Evolutionary conservation across 2,888 invertebrate genomes (phyloP).

Genomic region (Crematogaster levior): DNA sequence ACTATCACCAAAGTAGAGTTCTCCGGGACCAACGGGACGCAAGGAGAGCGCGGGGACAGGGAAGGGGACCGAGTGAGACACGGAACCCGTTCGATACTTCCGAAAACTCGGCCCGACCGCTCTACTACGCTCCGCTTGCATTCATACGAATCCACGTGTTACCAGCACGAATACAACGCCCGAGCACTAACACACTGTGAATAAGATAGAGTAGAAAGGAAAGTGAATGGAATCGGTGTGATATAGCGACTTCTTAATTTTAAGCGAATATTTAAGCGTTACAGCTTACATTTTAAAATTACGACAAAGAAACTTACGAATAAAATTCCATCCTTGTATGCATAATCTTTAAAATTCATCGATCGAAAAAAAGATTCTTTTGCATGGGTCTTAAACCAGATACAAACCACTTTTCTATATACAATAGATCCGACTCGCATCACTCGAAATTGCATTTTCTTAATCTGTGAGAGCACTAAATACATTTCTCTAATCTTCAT

Average conservation of each 20-base stretch:
- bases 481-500: neutral
- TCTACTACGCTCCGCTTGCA: conserved; percentile 17
- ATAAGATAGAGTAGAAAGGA: neutral
- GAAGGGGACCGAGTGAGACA: conserved; percentile 69
- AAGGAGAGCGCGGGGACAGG: conserved; percentile 60
- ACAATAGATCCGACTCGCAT: neutral
- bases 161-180: neutral
- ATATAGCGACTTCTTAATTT: neutral
- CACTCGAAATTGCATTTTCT: neutral
- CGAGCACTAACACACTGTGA: neutral
- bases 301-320: neutral
- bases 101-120: conserved; percentile 79
- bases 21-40: conserved; percentile 78
- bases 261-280: neutral
- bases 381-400: neutral
- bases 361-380: neutral
- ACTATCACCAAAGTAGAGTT: conserved; percentile 85
- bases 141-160: conserved; percentile 31
- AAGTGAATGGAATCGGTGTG: neutral
- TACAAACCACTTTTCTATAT: neutral
- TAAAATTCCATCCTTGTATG: neutral
- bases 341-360: neutral
- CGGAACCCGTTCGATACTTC: conserved; percentile 80
- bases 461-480: neutral
- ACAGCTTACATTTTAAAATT: neutral